A percentile compares a stretch with the other conserved stretches of the same genome.
Conservation (phyloP, 2,797 vertebrate species). For the Tangara arthus region DNA sequence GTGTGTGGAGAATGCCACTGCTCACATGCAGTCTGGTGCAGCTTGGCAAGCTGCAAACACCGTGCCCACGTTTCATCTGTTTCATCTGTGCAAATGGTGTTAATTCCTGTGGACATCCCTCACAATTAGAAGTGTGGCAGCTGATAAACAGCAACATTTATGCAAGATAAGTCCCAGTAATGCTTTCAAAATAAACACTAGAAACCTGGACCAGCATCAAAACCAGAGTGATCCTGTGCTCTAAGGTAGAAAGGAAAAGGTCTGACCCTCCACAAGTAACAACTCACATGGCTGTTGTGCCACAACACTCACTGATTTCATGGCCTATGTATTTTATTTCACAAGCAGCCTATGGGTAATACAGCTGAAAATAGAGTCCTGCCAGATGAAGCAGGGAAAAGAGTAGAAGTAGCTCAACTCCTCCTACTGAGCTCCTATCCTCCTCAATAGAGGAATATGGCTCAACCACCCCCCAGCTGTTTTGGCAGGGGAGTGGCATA, state of each 20-base stretch:
- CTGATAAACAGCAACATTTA: background rate
- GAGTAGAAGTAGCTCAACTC: background rate
- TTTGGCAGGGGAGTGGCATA: background rate
- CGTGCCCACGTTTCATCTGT: background rate
- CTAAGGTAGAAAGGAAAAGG: background rate
- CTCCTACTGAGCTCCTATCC: background rate
- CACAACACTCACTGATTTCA: background rate
- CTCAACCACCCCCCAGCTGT: background rate
- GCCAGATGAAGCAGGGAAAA: background rate
- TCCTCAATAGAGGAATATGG: background rate
- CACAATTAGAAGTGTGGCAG: background rate
- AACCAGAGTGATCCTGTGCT: background rate
- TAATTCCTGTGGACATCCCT: constrained; percentile 50
- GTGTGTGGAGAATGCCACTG: background rate
- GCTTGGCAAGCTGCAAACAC: background rate
- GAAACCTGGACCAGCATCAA: background rate
- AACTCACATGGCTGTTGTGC: background rate
- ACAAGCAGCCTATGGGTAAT: background rate
- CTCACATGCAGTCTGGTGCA: background rate
- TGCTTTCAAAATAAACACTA: background rate
- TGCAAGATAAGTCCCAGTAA: background rate
- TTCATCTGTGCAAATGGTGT: background rate
- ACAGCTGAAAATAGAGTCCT: background rate
- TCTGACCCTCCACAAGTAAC: background rate
- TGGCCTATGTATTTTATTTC: background rate